Conservation (phyloP, 2,888 invertebrate genomes). For the Agonopterix heracliana region DNA sequence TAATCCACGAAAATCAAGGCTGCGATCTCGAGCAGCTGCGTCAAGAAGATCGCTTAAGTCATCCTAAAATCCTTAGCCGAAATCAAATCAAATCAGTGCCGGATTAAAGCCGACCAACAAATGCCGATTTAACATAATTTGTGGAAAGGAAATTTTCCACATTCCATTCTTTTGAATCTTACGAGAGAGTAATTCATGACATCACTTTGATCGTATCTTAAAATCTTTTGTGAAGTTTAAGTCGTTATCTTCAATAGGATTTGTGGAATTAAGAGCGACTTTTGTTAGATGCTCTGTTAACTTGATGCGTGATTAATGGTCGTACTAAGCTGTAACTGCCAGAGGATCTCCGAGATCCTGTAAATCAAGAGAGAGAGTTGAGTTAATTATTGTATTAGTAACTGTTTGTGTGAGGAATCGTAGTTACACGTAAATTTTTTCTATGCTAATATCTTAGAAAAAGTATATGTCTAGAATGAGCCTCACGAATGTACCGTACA, state of each 20-base stretch:
- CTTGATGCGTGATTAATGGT: conserved; percentile 10
- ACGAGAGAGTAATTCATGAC: conserved; percentile 26
- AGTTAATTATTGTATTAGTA: too few relatives aligned
- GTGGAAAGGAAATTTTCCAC: conserved; percentile 30
- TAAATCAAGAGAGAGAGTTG: too few relatives aligned
- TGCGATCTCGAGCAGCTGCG: conserved; percentile 17
- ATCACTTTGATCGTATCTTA: conserved; percentile 31
- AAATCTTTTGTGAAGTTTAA: conserved; percentile 45
- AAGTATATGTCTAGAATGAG: too few relatives aligned
- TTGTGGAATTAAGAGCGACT: conserved; percentile 22
- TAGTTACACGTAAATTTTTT: too few relatives aligned
- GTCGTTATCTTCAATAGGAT: conserved; percentile 39
- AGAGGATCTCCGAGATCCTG: background rate
- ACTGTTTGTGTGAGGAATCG: too few relatives aligned
- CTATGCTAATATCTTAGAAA: too few relatives aligned
- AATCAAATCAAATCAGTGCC: conserved; percentile 51
- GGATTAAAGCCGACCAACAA: conserved; percentile 15
- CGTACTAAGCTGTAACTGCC: conserved; percentile 2
- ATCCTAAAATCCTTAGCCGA: conserved; percentile 31
- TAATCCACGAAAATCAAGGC: background rate
- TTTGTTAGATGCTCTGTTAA: conserved; percentile 9
- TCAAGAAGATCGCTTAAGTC: conserved; percentile 31
- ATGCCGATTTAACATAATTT: conserved; percentile 48
- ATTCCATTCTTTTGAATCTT: conserved; percentile 34
- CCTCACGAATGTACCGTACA: too few relatives aligned